Base-by-base conservation (phyloP, 2,113 vertebrate genomes). In the Gorsachius goisagi region DNA sequence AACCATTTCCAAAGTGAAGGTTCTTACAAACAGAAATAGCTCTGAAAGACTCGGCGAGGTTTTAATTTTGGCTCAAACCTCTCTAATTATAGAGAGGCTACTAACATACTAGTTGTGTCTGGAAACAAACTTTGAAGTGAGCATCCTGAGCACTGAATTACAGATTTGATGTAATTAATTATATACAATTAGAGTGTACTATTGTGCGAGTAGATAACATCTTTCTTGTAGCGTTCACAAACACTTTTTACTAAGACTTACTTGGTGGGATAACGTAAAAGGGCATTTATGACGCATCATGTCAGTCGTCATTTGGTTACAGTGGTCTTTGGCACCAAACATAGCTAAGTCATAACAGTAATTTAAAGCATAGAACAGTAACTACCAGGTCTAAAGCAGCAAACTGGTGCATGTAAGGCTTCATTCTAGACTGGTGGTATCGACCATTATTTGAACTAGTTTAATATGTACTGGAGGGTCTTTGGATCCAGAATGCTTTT, bases 51-150 rank as follows among this genome's bases (percentile, higher is more conserved):
- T 64, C 62, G 56, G 32, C 73, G 85, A 58, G 64, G 69, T 37
- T 90, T 62, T 93, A 35, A 80, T 85, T 76, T 83, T 39, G 78
- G 37, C 75, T 92, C 41, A 80, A 79, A 73, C 32, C 26, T 75
- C 60, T 72, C 15, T 93, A 91, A 89, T 94, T 96, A 90, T 7
- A 91, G 80, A 87, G 83, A 49, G 44, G 56, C 90, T 71, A 3
- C 5, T 2, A 52, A 14, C 3, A 3, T 39, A 26, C 60, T 20
- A n/a, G 44, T 75, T 6, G 9, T 18, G 77, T 72, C 81, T 93
- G 79, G 69, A 89, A 91, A 45, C 21, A 32, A 26, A 30, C 87
- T 96, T 93, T 96, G 91, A 95, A 85, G 93, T 73, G 56, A 93
- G 35, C 87, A 85, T 86, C 62, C 69, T 52, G 58, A 68, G 62